These are phyloP conservation scores for Galbula dea DNA, from an alignment of 2,113 vertebrate species.

Conservation along the genomic window DNA sequence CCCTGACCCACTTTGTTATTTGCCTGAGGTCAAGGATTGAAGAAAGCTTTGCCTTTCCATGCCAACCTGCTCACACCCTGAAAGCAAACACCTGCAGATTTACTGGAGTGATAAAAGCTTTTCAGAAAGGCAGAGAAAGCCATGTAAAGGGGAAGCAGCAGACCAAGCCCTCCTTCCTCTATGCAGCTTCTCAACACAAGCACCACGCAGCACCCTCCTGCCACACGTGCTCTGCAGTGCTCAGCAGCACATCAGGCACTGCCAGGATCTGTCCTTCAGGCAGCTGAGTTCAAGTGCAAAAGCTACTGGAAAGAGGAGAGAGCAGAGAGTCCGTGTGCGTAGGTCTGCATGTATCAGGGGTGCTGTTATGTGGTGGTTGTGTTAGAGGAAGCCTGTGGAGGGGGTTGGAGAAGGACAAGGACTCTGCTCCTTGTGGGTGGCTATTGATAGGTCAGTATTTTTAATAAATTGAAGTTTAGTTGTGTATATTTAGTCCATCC, in stretches of 20 bases:
- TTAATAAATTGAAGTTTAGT: neutral
- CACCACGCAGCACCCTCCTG: neutral
- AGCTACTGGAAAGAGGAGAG: neutral
- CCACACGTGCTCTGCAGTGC: rapidly evolving
- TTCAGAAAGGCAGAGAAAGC: neutral
- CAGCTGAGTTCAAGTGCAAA: neutral
- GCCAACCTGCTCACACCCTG: neutral
- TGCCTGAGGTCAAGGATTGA: neutral
- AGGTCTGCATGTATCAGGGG: rapidly evolving
- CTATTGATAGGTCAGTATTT: neutral
- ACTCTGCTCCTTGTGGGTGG: neutral
- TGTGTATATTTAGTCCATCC: neutral
- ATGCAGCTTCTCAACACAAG: rapidly evolving
- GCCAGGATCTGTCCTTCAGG: neutral
- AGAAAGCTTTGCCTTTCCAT: neutral
- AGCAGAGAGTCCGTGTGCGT: rapidly evolving
- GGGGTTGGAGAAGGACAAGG: neutral
- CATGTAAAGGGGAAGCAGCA: rapidly evolving
- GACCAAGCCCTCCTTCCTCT: neutral
- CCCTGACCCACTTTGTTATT: neutral
- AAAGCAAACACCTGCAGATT: neutral
- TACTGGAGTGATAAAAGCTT: neutral
- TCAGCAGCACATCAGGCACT: neutral
- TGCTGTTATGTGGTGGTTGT: rapidly evolving
- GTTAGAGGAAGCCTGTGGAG: neutral